These are phyloP conservation scores for Eretmochelys imbricata DNA, from an alignment of 2,113 vertebrate genomes.

Conservation along the genomic window DNA sequence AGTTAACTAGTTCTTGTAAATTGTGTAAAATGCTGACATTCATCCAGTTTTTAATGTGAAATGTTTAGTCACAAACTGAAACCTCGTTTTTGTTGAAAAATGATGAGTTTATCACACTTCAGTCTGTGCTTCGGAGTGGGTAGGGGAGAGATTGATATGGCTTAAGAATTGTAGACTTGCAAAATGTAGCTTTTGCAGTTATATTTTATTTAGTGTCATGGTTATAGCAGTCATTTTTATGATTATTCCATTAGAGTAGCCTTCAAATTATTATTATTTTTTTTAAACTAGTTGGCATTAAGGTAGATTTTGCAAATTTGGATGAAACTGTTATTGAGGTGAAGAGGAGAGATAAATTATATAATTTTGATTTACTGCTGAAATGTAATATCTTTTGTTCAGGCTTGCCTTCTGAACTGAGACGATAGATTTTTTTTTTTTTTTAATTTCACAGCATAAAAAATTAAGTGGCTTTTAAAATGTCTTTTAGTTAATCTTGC, in stretches of 20 bases:
- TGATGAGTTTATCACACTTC: not conserved
- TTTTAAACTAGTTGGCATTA: not conserved
- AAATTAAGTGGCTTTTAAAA: not conserved
- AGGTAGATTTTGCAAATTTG: not conserved
- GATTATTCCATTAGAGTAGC: not conserved
- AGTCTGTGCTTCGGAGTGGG: too few relatives aligned
- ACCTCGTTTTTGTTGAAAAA: not conserved
- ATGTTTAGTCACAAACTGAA: not conserved
- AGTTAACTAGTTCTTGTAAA: not conserved
- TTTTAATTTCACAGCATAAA: not conserved
- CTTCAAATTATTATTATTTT: not conserved
- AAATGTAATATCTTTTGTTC: not conserved
- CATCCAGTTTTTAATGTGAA: not conserved
- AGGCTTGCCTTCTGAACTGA: not conserved
- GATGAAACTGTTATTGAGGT: not conserved
- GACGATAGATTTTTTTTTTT: not conserved
- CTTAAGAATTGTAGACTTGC: not conserved
- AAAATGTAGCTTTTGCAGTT: not conserved
- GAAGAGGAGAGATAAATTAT: not conserved
- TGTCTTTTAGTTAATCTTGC: not conserved
- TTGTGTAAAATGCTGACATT: too few relatives aligned
- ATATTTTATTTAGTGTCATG: not conserved
- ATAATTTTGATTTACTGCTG: not conserved
- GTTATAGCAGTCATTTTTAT: not conserved
- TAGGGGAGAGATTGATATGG: not conserved